A percentile compares a stretch with the other conserved stretches of the same genome.
phyloP scores from a whole-genome alignment of 2,888 invertebrate species.

The Pasiphila rectangulata region DNA sequence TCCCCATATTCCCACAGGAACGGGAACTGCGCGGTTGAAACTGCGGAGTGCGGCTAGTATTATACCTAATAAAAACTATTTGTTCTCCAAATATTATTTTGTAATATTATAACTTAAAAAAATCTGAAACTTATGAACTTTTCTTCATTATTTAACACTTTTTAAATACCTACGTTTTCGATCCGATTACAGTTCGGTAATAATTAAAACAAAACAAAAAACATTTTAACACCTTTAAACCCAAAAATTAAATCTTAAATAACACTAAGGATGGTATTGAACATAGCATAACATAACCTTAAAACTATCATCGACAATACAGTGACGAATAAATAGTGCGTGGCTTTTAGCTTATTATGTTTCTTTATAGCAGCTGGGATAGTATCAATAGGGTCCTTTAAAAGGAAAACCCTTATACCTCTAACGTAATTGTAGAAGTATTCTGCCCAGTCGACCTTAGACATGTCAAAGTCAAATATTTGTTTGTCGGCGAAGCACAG shows the following conservation, averaged over 20 bases:
- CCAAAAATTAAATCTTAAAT: neutral
- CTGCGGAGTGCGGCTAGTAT: too few relatives aligned
- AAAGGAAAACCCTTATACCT: constrained; percentile 86
- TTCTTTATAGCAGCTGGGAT: constrained; percentile 81
- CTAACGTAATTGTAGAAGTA: constrained; percentile 85
- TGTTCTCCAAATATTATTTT: too few relatives aligned
- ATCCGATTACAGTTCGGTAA: too few relatives aligned
- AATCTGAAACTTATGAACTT: too few relatives aligned
- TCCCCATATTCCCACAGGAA: too few relatives aligned
- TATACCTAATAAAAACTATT: too few relatives aligned
- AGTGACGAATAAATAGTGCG: constrained; percentile 47
- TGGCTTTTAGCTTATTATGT: constrained; percentile 37
- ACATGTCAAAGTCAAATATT: constrained; percentile 85
- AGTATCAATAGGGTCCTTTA: constrained; percentile 87
- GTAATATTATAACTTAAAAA: too few relatives aligned
- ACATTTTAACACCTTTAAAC: neutral
- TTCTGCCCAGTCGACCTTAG: constrained; percentile 83
- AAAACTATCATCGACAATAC: constrained; percentile 39
- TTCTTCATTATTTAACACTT: too few relatives aligned
- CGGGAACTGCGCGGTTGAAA: too few relatives aligned
- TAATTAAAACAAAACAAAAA: too few relatives aligned
- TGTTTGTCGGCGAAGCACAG: constrained; percentile 80
- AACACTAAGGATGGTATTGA: constrained; percentile 28
- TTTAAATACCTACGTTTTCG: too few relatives aligned
- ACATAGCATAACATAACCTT: constrained; percentile 43